A percentile compares a stretch with the other conserved stretches of the same genome.
These are phyloP conservation scores for Numenius phaeopus DNA, from an alignment of 2,797 vertebrate genomes.

Conservation along the genomic window DNA sequence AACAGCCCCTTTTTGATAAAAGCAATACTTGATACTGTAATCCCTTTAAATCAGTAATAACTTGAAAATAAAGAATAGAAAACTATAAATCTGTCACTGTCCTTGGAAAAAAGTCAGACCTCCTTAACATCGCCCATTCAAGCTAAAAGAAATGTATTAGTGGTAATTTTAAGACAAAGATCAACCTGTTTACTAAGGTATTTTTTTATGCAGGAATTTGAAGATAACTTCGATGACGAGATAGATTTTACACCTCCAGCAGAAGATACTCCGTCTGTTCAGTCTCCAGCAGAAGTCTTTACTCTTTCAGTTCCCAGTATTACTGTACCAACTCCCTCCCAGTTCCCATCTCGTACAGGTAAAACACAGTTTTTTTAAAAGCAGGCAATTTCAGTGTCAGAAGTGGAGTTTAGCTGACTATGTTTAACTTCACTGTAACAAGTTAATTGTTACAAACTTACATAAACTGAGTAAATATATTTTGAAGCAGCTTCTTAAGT, in stretches of 20 bases:
- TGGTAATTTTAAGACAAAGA: neutral
- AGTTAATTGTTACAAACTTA: neutral
- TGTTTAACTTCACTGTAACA: neutral
- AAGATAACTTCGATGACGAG: slow-evolving; percentile 98
- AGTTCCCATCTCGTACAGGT: slow-evolving; percentile 87
- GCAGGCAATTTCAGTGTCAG: neutral
- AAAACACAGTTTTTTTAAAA: neutral
- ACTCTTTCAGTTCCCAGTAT: slow-evolving; percentile 93
- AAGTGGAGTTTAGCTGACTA: neutral
- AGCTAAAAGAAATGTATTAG: neutral
- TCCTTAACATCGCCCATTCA: neutral
- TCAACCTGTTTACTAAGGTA: neutral
- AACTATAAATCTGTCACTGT: neutral
- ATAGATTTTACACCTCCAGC: slow-evolving; percentile 97
- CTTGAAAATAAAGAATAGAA: neutral
- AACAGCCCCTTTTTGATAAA: neutral
- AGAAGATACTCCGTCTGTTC: slow-evolving; percentile 96
- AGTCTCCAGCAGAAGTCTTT: slow-evolving; percentile 95
- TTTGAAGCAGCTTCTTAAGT: neutral
- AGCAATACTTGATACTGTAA: neutral
- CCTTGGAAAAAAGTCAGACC: neutral
- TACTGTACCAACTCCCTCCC: slow-evolving; percentile 89
- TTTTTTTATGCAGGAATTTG: slow-evolving; percentile 88
- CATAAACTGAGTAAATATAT: neutral
- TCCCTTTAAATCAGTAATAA: neutral